Conservation (phyloP, 2,113 vertebrate genomes). For the Craseonycteris thonglongyai region DNA sequence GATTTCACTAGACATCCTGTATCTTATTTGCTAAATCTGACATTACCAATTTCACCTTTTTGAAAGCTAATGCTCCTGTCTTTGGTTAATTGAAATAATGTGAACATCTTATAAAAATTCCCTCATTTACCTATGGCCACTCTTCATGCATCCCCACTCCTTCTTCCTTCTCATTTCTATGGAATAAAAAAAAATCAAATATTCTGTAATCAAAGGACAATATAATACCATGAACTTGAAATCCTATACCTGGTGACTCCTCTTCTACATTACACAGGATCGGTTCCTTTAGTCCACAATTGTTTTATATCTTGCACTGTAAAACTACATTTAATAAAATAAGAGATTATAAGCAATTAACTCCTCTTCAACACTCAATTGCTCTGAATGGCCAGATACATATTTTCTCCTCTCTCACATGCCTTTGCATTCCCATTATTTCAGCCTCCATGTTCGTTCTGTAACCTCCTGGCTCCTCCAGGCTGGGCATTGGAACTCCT, state of each 20-base stretch:
- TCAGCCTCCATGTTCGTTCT: rapidly evolving
- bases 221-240: not conserved
- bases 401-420: too few relatives aligned
- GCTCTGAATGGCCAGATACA: rapidly evolving
- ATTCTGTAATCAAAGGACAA: not conserved
- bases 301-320: not conserved
- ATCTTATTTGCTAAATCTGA: not conserved
- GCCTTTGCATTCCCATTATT: not conserved
- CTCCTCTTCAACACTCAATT: not conserved
- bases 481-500: not conserved
- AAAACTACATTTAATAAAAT: not conserved
- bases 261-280: not conserved
- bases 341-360: not conserved
- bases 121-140: not conserved
- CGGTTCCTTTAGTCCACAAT: not conserved
- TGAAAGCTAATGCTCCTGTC: not conserved
- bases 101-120: rapidly evolving
- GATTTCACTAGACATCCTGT: not conserved
- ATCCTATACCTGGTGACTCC: rapidly evolving
- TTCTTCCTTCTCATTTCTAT: not conserved
- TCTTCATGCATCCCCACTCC: not conserved
- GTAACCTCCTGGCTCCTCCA: not conserved
- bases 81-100: not conserved
- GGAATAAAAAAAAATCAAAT: not conserved
- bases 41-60: not conserved